Evolutionary conservation across 2,113 vertebrate species (phyloP).

Genomic region (Eudyptes chrysolophus): DNA sequence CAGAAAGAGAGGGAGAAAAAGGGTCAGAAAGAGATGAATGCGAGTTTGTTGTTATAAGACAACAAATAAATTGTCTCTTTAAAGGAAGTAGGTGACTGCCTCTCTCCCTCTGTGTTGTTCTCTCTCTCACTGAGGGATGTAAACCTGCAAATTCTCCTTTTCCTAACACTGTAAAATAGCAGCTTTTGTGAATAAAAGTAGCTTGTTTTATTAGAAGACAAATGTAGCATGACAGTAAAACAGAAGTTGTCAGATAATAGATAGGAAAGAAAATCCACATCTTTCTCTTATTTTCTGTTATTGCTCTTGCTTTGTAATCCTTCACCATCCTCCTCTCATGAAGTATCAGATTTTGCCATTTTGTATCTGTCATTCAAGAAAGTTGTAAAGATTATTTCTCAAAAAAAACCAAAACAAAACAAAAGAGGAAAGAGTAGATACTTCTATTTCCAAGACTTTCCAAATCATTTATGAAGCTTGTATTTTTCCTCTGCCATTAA

Average conservation of each 20-base stretch:
- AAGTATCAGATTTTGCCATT: background rate
- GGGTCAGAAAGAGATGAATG: background rate
- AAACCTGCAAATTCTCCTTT: background rate
- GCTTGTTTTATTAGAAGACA: background rate
- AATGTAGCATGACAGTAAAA: background rate
- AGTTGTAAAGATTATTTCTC: background rate
- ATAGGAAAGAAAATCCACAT: background rate
- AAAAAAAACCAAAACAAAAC: background rate
- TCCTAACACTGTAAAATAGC: background rate
- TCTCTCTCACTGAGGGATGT: background rate
- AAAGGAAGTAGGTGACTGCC: background rate
- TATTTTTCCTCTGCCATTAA: background rate
- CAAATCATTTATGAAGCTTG: background rate
- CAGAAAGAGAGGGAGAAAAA: background rate
- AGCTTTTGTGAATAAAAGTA: background rate
- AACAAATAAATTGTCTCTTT: constrained; percentile 17
- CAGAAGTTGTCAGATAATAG: background rate
- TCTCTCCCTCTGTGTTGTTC: background rate
- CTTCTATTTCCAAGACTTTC: background rate
- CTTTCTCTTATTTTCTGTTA: background rate
- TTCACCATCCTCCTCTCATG: background rate
- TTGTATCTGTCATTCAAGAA: background rate
- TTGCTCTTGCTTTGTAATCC: background rate
- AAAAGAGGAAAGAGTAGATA: background rate
- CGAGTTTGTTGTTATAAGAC: background rate